These are phyloP conservation scores for Martes martes DNA, from an alignment of 2,113 vertebrate species.

Conservation along the genomic window DNA sequence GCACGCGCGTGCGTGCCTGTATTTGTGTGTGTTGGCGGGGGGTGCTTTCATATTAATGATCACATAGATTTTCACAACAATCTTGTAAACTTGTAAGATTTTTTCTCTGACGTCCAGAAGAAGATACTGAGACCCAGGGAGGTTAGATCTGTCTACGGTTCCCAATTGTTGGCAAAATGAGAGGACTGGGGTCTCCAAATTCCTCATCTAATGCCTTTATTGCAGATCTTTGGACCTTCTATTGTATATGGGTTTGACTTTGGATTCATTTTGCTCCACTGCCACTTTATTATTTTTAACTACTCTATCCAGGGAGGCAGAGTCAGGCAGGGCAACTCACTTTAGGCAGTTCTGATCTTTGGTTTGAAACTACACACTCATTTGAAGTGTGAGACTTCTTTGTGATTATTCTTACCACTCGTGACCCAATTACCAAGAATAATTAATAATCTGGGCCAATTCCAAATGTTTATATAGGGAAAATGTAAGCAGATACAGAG, in stretches of 20 bases:
- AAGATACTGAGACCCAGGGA: not conserved
- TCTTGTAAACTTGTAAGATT: constrained; percentile 3
- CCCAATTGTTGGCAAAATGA: constrained; percentile 8
- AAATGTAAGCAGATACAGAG: constrained; percentile 52
- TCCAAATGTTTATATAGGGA: constrained; percentile 58
- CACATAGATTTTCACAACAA: constrained; percentile 13
- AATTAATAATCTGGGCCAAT: constrained; percentile 65
- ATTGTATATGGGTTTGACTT: constrained; percentile 1
- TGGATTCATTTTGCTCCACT: constrained; percentile 4
- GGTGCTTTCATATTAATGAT: not conserved
- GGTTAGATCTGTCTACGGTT: constrained; percentile 27
- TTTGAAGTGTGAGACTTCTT: constrained; percentile 51
- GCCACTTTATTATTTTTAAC: constrained; percentile 8
- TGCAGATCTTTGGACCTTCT: not conserved
- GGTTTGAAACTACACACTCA: constrained; percentile 38
- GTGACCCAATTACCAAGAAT: constrained; percentile 56
- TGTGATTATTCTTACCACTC: constrained; percentile 55
- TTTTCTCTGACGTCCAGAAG: not conserved
- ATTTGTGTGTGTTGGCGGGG: not conserved
- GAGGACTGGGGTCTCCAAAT: not conserved
- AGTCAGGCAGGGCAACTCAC: constrained; percentile 6
- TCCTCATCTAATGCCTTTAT: constrained; percentile 1
- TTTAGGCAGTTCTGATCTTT: constrained; percentile 47
- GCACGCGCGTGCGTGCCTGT: no score
- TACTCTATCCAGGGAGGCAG: constrained; percentile 20